These are phyloP conservation scores for Ptychadena robeensis DNA, from an alignment of 2,797 vertebrate genomes.

Conservation along the genomic window DNA sequence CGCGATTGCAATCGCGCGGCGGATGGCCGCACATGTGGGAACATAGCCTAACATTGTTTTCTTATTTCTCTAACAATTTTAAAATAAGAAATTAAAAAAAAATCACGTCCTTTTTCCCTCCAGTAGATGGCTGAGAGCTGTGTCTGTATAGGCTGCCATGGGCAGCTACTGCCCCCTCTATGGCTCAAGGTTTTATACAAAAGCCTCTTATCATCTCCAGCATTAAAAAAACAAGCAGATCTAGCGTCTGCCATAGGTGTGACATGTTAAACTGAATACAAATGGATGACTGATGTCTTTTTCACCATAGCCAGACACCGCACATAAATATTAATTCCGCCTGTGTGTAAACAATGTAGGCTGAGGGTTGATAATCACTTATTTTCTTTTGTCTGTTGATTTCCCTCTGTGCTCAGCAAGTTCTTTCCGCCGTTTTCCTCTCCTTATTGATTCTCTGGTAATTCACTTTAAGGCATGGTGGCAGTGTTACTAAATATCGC, in stretches of 20 bases:
- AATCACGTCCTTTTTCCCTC: no score
- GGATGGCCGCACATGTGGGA: no score
- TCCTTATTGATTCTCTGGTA: slow-evolving; percentile 49
- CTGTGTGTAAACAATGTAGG: slow-evolving; percentile 20
- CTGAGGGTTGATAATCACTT: slow-evolving; percentile 40
- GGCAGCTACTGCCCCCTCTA: not conserved
- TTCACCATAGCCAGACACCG: not conserved
- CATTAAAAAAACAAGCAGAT: not conserved
- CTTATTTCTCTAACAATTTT: no score
- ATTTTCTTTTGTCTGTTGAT: slow-evolving; percentile 44
- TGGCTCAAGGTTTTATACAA: not conserved
- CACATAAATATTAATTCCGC: slow-evolving; percentile 46
- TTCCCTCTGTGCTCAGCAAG: slow-evolving; percentile 28
- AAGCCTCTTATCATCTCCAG: not conserved
- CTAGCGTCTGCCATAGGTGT: slow-evolving; percentile 16
- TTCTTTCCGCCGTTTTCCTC: slow-evolving; percentile 32
- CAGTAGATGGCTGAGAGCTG: not conserved
- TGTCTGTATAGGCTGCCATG: not conserved
- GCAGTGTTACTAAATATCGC: slow-evolving; percentile 48
- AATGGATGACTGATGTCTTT: slow-evolving; percentile 33
- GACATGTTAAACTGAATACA: slow-evolving; percentile 38
- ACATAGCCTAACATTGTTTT: no score
- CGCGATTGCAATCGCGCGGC: no score
- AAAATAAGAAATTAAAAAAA: no score
- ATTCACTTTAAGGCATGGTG: slow-evolving; percentile 38